A percentile compares a stretch with the other conserved stretches of the same genome.
Conservation (phyloP, 1,140 invertebrate species). For the Scaptomyza montana region DNA sequence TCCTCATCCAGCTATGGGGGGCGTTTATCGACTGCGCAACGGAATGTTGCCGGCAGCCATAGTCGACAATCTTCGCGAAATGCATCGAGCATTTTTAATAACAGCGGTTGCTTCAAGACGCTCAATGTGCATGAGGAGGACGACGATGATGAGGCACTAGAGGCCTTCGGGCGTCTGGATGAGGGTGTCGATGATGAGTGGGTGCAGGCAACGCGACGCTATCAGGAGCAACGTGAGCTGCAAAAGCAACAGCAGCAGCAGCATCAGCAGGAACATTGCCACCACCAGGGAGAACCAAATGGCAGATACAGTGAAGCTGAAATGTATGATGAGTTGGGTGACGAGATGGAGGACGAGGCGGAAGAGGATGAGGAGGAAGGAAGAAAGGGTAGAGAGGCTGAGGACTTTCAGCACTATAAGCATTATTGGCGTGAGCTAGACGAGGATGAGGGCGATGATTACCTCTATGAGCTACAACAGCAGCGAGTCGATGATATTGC, state of each 20-base stretch:
- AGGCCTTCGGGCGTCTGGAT: conserved; percentile 73
- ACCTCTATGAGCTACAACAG: conserved; percentile 66
- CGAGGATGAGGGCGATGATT: conserved; percentile 70
- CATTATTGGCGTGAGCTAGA: conserved; percentile 73
- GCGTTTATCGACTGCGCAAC: conserved; percentile 58
- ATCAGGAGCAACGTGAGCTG: conserved; percentile 59
- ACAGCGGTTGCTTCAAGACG: conserved; percentile 66
- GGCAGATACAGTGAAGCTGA: conserved; percentile 38
- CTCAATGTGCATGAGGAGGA: conserved; percentile 77
- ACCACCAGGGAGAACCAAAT: neutral
- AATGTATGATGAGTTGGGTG: conserved; percentile 27
- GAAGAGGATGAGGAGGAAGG: conserved; percentile 20
- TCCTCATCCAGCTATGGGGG: conserved; percentile 58
- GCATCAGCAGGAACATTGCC: conserved; percentile 33
- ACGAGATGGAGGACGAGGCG: too few species aligned
- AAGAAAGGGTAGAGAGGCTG: conserved; percentile 44
- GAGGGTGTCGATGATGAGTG: conserved; percentile 71
- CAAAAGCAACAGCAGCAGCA: conserved; percentile 52
- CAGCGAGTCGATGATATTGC: conserved; percentile 64
- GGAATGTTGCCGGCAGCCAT: conserved; percentile 26
- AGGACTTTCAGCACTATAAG: conserved; percentile 73
- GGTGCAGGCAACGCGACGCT: conserved; percentile 58
- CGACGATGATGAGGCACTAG: conserved; percentile 70
- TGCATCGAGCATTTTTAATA: conserved; percentile 66
- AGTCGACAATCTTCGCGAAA: conserved; percentile 64